Conservation (phyloP, 92 coral and sea anemone species). For the Heteractis magnifica region DNA sequence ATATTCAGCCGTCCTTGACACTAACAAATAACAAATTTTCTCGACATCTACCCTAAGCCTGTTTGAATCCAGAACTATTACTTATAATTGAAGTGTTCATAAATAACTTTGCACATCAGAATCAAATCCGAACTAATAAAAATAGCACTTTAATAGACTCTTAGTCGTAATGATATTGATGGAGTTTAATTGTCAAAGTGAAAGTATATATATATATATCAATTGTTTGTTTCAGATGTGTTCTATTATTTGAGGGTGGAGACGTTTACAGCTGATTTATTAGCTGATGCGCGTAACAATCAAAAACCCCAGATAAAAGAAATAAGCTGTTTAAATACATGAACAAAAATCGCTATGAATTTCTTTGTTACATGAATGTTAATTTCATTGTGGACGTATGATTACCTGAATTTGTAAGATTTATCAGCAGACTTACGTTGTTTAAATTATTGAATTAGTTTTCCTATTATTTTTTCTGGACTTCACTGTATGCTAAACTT, state of each 20-base stretch:
- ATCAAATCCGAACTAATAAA: too few relatives aligned
- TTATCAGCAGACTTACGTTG: neutral
- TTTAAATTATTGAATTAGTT: too few relatives aligned
- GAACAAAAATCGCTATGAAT: neutral
- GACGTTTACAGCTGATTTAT: neutral
- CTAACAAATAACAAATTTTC: too few relatives aligned
- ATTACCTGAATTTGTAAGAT: neutral
- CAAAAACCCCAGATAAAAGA: neutral
- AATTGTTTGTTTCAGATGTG: neutral
- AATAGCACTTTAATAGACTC: too few relatives aligned
- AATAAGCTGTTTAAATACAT: neutral
- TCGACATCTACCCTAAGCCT: neutral
- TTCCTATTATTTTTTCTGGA: neutral
- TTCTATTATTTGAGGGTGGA: neutral
- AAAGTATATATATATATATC: neutral
- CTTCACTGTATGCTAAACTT: neutral
- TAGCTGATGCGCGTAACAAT: neutral
- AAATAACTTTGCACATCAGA: too few relatives aligned
- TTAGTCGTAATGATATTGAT: too few relatives aligned
- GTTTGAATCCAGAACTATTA: neutral
- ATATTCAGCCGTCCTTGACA: neutral
- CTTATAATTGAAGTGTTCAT: too few relatives aligned
- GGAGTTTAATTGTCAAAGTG: too few relatives aligned
- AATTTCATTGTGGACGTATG: neutral
- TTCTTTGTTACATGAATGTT: neutral